These are phyloP conservation scores for Taxidea taxus DNA, from an alignment of 2,113 vertebrate species.

Conservation along the genomic window DNA sequence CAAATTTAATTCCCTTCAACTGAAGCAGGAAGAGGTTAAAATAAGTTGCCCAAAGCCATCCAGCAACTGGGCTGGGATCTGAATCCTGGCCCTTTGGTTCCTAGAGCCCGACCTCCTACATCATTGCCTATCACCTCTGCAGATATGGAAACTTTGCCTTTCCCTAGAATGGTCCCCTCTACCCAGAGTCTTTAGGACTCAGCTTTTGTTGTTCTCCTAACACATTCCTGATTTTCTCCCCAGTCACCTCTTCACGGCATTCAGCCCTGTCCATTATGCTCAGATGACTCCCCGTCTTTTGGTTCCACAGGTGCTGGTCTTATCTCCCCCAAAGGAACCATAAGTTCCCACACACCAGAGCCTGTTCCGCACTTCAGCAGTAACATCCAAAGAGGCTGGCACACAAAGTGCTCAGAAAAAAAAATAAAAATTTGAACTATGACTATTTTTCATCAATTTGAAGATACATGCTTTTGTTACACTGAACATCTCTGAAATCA, in stretches of 20 bases:
- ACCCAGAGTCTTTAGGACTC: neutral
- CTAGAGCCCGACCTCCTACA: neutral
- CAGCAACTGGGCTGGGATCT: neutral
- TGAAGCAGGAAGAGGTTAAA: neutral
- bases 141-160: neutral
- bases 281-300: neutral
- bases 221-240: neutral
- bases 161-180: neutral
- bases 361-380: neutral
- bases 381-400: neutral
- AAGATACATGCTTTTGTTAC: neutral
- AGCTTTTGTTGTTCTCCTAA: neutral
- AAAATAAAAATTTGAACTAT: neutral
- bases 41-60: neutral
- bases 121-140: neutral
- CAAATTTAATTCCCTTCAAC: neutral
- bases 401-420: neutral
- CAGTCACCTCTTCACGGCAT: neutral
- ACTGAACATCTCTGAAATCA: slow-evolving; percentile 21
- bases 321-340: neutral
- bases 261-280: neutral
- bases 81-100: neutral
- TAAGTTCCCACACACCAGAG: neutral
- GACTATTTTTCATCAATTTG: neutral
- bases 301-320: neutral